Evolutionary conservation across 2,797 vertebrate species (phyloP).

Genomic region (Cygnus olor): DNA sequence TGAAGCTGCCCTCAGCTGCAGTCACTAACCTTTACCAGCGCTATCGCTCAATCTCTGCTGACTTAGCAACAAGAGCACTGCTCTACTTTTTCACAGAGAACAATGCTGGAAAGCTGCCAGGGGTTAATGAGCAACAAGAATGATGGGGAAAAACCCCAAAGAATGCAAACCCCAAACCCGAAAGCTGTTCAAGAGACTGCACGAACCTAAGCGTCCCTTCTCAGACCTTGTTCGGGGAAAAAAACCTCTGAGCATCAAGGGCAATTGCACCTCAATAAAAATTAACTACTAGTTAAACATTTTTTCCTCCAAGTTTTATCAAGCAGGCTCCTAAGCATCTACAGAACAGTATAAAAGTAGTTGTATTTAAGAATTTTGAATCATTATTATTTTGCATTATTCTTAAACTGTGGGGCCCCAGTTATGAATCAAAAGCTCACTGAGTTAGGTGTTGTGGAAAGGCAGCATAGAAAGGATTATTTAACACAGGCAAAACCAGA

Average conservation of each 20-base stretch:
- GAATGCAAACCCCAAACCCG: not conserved
- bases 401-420: not conserved
- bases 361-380: not conserved
- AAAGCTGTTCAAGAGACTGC: not conserved
- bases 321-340: not conserved
- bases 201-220: not conserved
- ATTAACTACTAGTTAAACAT: not conserved
- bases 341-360: not conserved
- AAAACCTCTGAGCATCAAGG: not conserved
- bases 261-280: not conserved
- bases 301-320: not conserved
- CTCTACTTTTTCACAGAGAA: not conserved
- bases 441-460: not conserved
- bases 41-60: not conserved
- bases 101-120: conserved; percentile 2
- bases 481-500: not conserved
- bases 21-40: not conserved
- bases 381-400: not conserved
- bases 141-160: not conserved
- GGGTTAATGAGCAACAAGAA: not conserved
- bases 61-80: not conserved
- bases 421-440: not conserved
- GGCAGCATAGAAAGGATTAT: not conserved
- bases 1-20: not conserved
- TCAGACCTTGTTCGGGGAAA: not conserved